Evolutionary conservation across 1,140 invertebrate genomes (phyloP).

Genomic region (Neoseiulus cucumeris): DNA sequence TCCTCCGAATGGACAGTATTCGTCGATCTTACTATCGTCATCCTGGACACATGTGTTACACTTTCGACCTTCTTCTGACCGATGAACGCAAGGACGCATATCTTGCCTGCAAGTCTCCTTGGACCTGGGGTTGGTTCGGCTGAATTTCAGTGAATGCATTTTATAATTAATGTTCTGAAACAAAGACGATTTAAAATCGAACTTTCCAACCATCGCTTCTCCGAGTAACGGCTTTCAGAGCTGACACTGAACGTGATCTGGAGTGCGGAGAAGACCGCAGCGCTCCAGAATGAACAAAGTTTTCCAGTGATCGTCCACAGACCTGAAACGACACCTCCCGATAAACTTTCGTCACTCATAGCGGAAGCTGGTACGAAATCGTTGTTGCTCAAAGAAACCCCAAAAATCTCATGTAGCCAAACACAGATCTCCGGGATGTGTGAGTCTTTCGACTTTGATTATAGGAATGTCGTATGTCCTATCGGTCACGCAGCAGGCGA

Average conservation of each 20-base stretch:
- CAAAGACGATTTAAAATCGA: background rate
- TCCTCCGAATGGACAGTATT: background rate
- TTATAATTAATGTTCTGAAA: background rate
- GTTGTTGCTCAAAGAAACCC: too few species aligned
- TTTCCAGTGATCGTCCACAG: background rate
- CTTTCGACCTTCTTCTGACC: background rate
- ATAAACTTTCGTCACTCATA: background rate
- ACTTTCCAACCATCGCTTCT: background rate
- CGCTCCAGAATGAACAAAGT: background rate
- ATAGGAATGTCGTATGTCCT: background rate
- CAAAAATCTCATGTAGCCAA: too few species aligned
- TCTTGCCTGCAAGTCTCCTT: background rate
- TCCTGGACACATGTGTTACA: slow-evolving; percentile 9
- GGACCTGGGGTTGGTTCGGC: background rate
- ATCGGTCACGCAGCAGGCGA: background rate
- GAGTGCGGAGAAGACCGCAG: background rate
- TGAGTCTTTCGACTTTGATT: too few species aligned
- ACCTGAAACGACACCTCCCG: background rate
- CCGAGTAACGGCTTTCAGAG: background rate
- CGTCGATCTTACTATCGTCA: slow-evolving; percentile 1
- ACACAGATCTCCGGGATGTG: too few species aligned
- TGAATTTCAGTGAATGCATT: background rate
- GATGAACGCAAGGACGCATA: background rate
- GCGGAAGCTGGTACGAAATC: background rate
- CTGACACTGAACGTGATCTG: slow-evolving; percentile 2